Conservation (phyloP, 2,797 vertebrate species). For the Tamandua tetradactyla region DNA sequence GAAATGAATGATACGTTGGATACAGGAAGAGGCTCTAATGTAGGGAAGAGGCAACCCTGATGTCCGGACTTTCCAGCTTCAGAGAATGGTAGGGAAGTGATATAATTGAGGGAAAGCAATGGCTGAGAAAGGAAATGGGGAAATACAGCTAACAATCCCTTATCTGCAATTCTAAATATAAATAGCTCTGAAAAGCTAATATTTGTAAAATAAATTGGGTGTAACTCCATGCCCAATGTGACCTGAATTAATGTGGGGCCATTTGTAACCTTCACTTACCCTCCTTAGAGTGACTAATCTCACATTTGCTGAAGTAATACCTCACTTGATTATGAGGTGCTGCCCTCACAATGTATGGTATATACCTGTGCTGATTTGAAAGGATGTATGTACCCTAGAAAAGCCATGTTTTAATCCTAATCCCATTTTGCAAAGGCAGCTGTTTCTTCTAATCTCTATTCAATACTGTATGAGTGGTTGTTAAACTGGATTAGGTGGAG, state of each 20-base stretch:
- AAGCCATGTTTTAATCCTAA: no score
- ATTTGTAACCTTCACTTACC: neutral
- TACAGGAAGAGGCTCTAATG: accelerated
- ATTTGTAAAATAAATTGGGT: neutral
- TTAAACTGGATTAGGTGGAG: no score
- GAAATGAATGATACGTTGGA: accelerated
- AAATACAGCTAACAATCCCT: neutral
- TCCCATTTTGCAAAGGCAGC: no score
- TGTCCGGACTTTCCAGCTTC: no score
- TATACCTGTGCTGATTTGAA: no score
- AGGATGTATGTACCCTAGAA: no score
- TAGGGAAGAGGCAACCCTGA: neutral
- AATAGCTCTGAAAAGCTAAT: neutral
- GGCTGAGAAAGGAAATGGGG: neutral
- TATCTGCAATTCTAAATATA: neutral
- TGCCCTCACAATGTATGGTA: neutral
- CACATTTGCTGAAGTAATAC: neutral
- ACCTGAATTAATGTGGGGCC: neutral
- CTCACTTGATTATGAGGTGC: neutral
- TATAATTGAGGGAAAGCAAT: neutral
- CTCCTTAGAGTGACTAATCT: neutral
- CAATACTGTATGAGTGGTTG: no score
- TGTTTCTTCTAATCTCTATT: no score
- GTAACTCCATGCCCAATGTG: neutral
- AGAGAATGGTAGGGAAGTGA: neutral